Percentiles rank a stretch among this genome's conserved stretches.
Evolutionary conservation across 2,113 vertebrate species (phyloP).

Genomic region (Boleophthalmus pectinirostris): DNA sequence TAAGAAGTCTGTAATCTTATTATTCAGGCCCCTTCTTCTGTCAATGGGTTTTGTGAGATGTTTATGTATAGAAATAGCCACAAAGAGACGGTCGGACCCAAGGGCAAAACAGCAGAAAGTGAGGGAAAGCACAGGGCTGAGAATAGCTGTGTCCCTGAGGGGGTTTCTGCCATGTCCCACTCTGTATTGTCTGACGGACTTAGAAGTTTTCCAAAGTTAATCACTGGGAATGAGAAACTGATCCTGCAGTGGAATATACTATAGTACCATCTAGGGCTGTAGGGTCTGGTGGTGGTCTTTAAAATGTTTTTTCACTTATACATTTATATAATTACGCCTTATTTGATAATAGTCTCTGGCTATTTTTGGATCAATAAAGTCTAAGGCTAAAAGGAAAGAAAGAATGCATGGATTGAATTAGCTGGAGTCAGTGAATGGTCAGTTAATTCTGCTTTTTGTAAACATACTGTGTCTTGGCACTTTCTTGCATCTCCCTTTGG

Average conservation of each 20-base stretch:
- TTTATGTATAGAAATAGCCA: slow-evolving; percentile 49
- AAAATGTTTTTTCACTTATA: too few species aligned
- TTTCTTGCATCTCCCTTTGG: too few species aligned
- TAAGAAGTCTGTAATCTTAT: slow-evolving; percentile 28
- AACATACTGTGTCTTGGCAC: too few species aligned
- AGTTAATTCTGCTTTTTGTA: too few species aligned
- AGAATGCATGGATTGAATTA: too few species aligned
- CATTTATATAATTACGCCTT: too few species aligned
- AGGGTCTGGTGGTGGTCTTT: not conserved
- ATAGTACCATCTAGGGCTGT: not conserved
- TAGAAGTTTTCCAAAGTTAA: slow-evolving; percentile 34
- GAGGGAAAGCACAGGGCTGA: slow-evolving; percentile 45
- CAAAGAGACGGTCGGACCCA: slow-evolving; percentile 43
- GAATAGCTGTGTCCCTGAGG: slow-evolving; percentile 57
- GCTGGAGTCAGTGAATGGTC: too few species aligned
- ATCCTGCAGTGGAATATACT: slow-evolving; percentile 3
- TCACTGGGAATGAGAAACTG: slow-evolving; percentile 12
- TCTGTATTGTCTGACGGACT: slow-evolving; percentile 20
- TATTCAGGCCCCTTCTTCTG: slow-evolving; percentile 4
- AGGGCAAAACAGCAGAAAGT: slow-evolving; percentile 29
- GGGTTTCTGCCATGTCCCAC: slow-evolving; percentile 31
- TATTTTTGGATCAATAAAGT: too few species aligned
- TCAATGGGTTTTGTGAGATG: slow-evolving; percentile 31
- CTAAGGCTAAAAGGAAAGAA: too few species aligned
- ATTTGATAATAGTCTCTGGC: too few species aligned